Conservation (phyloP, 2,888 invertebrate genomes). For the Coenonympha glycerion region DNA sequence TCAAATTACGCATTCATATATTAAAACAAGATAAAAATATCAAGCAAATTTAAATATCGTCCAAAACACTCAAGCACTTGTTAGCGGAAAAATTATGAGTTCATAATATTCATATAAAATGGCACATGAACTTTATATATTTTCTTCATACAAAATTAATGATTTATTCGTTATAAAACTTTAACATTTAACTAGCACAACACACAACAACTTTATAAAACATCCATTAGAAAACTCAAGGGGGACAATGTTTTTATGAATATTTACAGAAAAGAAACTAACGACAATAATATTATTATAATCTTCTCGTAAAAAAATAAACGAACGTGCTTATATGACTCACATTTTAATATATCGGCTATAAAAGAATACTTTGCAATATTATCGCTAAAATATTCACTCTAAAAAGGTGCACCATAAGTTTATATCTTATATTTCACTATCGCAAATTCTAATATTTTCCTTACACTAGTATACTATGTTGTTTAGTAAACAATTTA, state of each 20-base stretch:
- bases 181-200: constrained; percentile 57
- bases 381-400: constrained; percentile 45
- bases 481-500: constrained; percentile 50
- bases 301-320: constrained; percentile 52
- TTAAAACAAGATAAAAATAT: constrained; percentile 43
- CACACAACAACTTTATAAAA: constrained; percentile 55
- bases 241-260: constrained; percentile 38
- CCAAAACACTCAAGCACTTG: constrained; percentile 68
- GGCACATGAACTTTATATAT: constrained; percentile 54
- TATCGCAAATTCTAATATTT: constrained; percentile 45
- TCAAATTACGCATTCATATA: constrained; percentile 29
- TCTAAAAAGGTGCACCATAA: constrained; percentile 70
- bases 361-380: constrained; percentile 41
- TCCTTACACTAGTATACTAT: constrained; percentile 42
- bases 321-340: constrained; percentile 32
- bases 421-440: constrained; percentile 53
- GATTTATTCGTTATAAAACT: constrained; percentile 50
- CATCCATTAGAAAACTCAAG: constrained; percentile 47
- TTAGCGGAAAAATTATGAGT: constrained; percentile 51
- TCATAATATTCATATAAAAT: constrained; percentile 46
- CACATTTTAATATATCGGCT: constrained; percentile 40
- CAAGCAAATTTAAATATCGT: constrained; percentile 75
- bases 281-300: constrained; percentile 42
- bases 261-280: constrained; percentile 64
- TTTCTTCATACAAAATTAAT: constrained; percentile 27